These are phyloP conservation scores for Drosophila ananassae DNA, from an alignment of 1,140 invertebrate species.

Conservation along the genomic window DNA sequence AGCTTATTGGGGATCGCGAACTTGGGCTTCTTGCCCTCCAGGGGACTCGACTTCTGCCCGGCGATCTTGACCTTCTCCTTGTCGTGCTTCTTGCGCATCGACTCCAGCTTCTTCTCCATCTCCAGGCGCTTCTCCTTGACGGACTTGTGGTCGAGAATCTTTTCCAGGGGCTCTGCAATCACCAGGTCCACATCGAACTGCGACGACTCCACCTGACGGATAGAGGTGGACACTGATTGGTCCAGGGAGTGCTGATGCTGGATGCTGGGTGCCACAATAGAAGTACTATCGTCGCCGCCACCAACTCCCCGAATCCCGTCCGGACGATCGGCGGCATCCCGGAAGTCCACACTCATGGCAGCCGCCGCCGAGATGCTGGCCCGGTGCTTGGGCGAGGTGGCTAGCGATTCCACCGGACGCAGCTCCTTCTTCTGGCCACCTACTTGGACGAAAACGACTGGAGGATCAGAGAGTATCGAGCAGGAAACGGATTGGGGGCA, in stretches of 20 bases:
- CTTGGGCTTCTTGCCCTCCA: constrained; percentile 88
- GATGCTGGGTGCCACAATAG: constrained; percentile 51
- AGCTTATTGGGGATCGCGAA: constrained; percentile 90
- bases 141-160: constrained; percentile 91
- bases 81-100: constrained; percentile 93
- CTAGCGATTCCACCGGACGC: constrained; percentile 72
- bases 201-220: constrained; percentile 77
- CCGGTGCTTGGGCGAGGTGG: constrained; percentile 84
- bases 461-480: constrained; percentile 69
- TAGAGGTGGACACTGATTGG: constrained; percentile 68
- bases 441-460: constrained; percentile 84
- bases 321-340: constrained; percentile 47
- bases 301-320: constrained; percentile 31
- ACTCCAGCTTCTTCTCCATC: constrained; percentile 94
- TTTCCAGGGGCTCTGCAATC: constrained; percentile 91
- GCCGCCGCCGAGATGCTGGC: constrained; percentile 81
- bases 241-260: constrained; percentile 82
- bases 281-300: constrained; percentile 39
- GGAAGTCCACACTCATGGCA: constrained; percentile 67
- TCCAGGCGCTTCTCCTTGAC: constrained; percentile 93
- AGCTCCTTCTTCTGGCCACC: constrained; percentile 83
- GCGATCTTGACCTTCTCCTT: constrained; percentile 89
- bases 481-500: constrained; percentile 22
- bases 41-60: constrained; percentile 85
- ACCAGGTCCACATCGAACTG: constrained; percentile 86